Evolutionary conservation across 23 tunicate species (phyloP).

Genomic region (Ciona savignyi): DNA sequence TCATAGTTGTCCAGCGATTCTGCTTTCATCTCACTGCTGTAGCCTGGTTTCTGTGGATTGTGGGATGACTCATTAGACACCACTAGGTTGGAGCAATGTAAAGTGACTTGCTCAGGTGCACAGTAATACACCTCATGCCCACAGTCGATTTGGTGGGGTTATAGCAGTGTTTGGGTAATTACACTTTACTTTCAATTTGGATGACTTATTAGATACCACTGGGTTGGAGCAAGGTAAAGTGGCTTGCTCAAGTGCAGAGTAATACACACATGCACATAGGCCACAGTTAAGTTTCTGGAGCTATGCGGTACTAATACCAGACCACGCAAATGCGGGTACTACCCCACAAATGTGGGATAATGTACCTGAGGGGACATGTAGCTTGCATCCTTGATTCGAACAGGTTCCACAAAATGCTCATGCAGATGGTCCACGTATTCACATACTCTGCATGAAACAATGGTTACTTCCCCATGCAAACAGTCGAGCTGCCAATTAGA

Average conservation of each 20-base stretch:
- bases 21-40: slow-evolving; percentile 50
- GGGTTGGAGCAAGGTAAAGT: no score
- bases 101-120: no score
- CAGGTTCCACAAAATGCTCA: slow-evolving; percentile 85
- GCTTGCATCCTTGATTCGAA: slow-evolving; percentile 22
- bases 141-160: slow-evolving; percentile 27
- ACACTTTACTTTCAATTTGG: no score
- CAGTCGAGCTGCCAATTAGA: not conserved
- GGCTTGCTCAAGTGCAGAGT: no score
- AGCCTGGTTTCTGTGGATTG: slow-evolving; percentile 63
- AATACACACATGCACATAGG: slow-evolving; percentile 36
- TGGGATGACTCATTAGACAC: no score
- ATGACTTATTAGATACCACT: no score
- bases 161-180: slow-evolving; percentile 44
- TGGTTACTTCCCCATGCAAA: not conserved
- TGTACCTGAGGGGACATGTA: slow-evolving; percentile 81
- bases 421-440: slow-evolving; percentile 97
- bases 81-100: no score
- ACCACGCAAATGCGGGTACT: not conserved
- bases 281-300: not conserved
- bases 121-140: no score
- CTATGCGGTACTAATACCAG: not conserved
- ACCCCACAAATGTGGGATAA: not conserved
- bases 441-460: slow-evolving; percentile 46
- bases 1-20: slow-evolving; percentile 34